These are phyloP conservation scores for Hystrix cristata DNA, from an alignment of 2,113 vertebrate species.

Conservation along the genomic window DNA sequence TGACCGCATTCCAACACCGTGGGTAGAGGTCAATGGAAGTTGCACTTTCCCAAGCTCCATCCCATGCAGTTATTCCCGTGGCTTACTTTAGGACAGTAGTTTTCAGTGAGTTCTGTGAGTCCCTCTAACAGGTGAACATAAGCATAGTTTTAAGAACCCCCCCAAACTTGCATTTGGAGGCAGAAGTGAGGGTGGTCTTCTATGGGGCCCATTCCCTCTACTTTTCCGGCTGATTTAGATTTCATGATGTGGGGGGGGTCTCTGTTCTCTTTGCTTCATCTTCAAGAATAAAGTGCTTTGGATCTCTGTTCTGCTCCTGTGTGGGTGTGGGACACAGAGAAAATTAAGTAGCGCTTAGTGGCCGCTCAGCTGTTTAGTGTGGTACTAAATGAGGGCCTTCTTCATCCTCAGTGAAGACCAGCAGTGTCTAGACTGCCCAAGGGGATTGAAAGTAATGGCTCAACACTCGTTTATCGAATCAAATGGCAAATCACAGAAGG, in stretches of 20 bases:
- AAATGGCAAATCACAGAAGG: conserved; percentile 69
- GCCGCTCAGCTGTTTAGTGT: background rate
- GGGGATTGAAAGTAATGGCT: conserved; percentile 39
- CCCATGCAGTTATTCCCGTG: background rate
- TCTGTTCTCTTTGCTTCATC: background rate
- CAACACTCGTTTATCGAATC: conserved; percentile 48
- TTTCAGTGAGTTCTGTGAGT: background rate
- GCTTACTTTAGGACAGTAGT: background rate
- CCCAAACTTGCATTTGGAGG: background rate
- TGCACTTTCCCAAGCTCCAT: background rate
- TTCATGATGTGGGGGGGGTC: background rate
- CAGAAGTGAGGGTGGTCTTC: background rate
- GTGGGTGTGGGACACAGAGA: background rate
- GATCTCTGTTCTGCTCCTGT: background rate
- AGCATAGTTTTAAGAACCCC: background rate
- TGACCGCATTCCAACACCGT: background rate
- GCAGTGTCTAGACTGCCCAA: background rate
- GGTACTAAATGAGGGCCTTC: background rate
- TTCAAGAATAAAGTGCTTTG: conserved; percentile 9
- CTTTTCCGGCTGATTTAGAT: background rate
- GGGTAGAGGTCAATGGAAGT: background rate
- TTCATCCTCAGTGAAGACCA: background rate
- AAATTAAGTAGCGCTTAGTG: background rate
- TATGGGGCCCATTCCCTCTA: background rate
- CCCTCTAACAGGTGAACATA: background rate